Conservation (phyloP, 2,888 invertebrate genomes). For the Tipula unca region DNA sequence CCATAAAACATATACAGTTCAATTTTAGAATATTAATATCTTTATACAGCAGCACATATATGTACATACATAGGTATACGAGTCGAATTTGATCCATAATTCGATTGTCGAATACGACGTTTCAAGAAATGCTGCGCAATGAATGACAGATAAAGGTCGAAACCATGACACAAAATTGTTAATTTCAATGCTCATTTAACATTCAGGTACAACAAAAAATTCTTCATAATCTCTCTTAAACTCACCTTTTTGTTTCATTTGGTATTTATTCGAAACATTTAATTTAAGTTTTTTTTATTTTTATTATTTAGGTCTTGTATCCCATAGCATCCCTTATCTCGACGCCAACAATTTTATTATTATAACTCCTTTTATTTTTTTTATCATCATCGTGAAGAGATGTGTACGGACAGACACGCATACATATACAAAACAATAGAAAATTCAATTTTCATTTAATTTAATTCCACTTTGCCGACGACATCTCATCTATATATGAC, state of each 20-base stretch:
- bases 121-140: not conserved
- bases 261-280: not conserved
- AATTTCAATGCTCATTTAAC: not conserved
- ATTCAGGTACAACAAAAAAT: not conserved
- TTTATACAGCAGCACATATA: not conserved
- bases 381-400: not conserved
- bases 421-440: not conserved
- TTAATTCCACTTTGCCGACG: not conserved
- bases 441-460: conserved; percentile 8
- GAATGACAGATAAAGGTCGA: not conserved
- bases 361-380: not conserved
- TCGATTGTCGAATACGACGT: too few species aligned
- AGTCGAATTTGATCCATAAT: not conserved
- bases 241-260: not conserved
- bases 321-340: not conserved
- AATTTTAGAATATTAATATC: not conserved
- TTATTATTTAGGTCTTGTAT: not conserved
- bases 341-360: not conserved
- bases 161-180: not conserved
- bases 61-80: not conserved
- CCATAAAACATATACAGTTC: not conserved
- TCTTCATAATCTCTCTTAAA: not conserved
- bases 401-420: not conserved
- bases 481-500: not conserved
- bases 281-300: not conserved